phyloP scores from a whole-genome alignment of 2,113 vertebrate species.

The Chloroceryle aenea region DNA sequence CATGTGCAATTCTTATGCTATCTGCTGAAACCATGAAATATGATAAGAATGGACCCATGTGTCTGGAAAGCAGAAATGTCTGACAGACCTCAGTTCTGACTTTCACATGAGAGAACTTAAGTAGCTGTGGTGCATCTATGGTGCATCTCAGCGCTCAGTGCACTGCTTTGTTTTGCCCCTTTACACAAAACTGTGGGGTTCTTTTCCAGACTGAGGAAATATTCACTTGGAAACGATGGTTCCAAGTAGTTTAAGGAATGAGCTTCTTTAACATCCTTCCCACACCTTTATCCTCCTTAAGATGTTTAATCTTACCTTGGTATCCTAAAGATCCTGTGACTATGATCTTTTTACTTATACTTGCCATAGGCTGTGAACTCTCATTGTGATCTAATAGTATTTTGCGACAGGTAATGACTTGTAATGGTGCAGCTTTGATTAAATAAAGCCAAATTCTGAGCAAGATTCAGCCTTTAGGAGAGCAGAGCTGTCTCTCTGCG shows the following conservation, averaged over 20 bases:
- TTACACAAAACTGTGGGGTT: neutral
- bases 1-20: slow-evolving; percentile 14
- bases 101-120: slow-evolving; percentile 48
- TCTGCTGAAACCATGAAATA: slow-evolving; percentile 2
- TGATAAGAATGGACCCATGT: neutral
- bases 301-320: neutral
- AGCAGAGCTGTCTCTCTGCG: slow-evolving; percentile 8
- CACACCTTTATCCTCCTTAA: neutral
- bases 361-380: neutral
- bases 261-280: neutral
- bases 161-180: neutral
- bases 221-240: neutral
- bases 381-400: neutral
- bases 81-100: slow-evolving; percentile 39
- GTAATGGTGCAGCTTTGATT: neutral
- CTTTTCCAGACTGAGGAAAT: neutral
- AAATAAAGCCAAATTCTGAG: neutral
- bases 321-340: neutral
- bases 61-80: slow-evolving; percentile 25
- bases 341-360: neutral
- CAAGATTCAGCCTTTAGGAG: neutral
- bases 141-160: neutral
- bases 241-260: neutral
- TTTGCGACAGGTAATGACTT: neutral
- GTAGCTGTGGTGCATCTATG: neutral